These are phyloP conservation scores for Urocolius indicus DNA, from an alignment of 2,113 vertebrate species.

Conservation along the genomic window DNA sequence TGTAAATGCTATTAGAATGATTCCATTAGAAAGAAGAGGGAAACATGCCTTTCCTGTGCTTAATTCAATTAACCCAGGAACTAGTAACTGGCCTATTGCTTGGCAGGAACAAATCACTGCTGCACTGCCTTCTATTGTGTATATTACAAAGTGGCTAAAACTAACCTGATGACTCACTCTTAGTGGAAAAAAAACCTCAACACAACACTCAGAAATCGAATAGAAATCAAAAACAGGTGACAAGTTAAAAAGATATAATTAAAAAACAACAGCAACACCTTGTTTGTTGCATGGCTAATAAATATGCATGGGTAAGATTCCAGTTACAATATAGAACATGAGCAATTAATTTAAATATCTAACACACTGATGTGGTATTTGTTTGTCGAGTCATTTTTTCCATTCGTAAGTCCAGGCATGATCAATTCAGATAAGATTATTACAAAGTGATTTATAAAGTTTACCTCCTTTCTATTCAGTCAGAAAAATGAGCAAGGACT, in stretches of 20 bases:
- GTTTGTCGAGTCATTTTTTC: background rate
- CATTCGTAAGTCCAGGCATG: background rate
- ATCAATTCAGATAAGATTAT: background rate
- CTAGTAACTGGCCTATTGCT: background rate
- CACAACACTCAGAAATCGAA: background rate
- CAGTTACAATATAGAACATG: background rate
- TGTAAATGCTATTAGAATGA: background rate
- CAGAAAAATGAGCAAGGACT: background rate
- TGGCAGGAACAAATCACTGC: background rate
- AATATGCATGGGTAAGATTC: background rate
- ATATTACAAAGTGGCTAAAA: background rate
- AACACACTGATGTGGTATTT: background rate
- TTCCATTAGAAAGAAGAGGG: background rate
- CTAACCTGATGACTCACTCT: conserved; percentile 2
- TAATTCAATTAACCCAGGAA: conserved; percentile 22
- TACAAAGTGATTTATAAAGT: background rate
- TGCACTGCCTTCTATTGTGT: background rate
- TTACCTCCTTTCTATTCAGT: background rate
- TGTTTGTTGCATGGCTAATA: background rate
- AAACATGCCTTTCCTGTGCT: conserved; percentile 29
- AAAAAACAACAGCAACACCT: background rate
- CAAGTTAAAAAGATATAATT: background rate
- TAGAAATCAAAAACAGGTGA: conserved; percentile 14
- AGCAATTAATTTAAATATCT: background rate
- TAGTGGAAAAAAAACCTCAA: background rate